Conservation (phyloP, 2,113 vertebrate species). For the Chitala chitala region DNA sequence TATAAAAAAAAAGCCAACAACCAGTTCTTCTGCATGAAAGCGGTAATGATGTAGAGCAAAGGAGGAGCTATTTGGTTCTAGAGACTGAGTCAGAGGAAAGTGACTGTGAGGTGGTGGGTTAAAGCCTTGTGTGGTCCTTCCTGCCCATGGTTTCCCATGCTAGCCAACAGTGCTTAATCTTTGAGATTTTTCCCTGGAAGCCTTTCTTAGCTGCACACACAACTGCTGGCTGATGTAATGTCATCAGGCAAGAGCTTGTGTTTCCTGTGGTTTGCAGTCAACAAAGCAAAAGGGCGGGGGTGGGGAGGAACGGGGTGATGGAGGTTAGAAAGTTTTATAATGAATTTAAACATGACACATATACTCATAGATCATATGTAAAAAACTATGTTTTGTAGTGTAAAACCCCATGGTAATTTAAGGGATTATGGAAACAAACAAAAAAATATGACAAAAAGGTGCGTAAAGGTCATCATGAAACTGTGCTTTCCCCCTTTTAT, state of each 20-base stretch:
- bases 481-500: too few species aligned
- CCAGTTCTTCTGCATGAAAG: too few species aligned
- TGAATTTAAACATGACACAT: background rate
- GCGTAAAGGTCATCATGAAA: too few species aligned
- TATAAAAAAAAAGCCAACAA: too few species aligned
- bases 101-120: background rate
- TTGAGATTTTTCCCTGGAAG: slow-evolving; percentile 10
- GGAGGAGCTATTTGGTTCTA: background rate
- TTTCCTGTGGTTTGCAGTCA: background rate
- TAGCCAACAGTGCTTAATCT: background rate
- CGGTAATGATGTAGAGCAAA: background rate
- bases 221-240: slow-evolving; percentile 2
- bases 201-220: background rate
- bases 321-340: background rate
- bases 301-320: too few species aligned
- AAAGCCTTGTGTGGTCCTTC: background rate
- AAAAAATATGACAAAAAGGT: background rate
- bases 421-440: background rate
- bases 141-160: background rate
- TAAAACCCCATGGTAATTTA: background rate
- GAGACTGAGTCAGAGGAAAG: background rate
- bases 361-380: background rate
- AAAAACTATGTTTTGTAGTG: background rate
- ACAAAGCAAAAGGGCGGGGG: too few species aligned
- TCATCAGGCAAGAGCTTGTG: background rate